Conservation (phyloP, 1,140 invertebrate genomes). For the Leptoteleia sp. region DNA sequence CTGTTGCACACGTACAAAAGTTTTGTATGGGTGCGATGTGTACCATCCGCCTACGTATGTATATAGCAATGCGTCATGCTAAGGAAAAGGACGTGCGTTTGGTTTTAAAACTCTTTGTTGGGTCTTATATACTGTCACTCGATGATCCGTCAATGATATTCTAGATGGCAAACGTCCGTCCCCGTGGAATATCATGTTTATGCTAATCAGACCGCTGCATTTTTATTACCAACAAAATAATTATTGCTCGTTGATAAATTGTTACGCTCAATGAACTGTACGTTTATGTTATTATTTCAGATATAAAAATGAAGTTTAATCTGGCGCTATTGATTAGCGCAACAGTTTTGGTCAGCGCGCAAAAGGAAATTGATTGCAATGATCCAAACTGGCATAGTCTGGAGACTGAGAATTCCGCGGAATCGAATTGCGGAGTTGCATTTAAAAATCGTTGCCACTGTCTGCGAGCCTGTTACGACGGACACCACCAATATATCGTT, state of each 20-base stretch:
- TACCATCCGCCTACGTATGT: slow-evolving; percentile 53
- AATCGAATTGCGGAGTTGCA: slow-evolving; percentile 77
- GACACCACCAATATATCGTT: slow-evolving; percentile 83
- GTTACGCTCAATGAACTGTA: too few relatives aligned
- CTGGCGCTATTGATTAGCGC: slow-evolving; percentile 36
- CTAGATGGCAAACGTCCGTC: background rate
- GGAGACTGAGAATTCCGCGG: slow-evolving; percentile 66
- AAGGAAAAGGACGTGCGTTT: slow-evolving; percentile 35
- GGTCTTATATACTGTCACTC: slow-evolving; percentile 22
- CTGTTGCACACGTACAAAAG: slow-evolving; percentile 16
- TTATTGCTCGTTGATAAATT: too few relatives aligned
- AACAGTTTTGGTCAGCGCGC: slow-evolving; percentile 29
- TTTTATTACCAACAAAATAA: too few relatives aligned
- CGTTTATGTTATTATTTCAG: too few relatives aligned
- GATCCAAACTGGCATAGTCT: slow-evolving; percentile 74
- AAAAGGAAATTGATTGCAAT: slow-evolving; percentile 58
- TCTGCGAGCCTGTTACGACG: slow-evolving; percentile 81
- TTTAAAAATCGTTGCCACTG: slow-evolving; percentile 83
- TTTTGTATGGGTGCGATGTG: slow-evolving; percentile 37
- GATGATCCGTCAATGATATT: background rate
- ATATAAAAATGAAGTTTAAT: slow-evolving; percentile 58
- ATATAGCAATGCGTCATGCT: slow-evolving; percentile 47
- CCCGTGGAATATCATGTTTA: background rate
- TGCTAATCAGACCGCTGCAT: background rate
- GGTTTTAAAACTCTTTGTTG: slow-evolving; percentile 34